phyloP scores from a whole-genome alignment of 2,113 vertebrate genomes.

The Dissostichus mawsoni region DNA sequence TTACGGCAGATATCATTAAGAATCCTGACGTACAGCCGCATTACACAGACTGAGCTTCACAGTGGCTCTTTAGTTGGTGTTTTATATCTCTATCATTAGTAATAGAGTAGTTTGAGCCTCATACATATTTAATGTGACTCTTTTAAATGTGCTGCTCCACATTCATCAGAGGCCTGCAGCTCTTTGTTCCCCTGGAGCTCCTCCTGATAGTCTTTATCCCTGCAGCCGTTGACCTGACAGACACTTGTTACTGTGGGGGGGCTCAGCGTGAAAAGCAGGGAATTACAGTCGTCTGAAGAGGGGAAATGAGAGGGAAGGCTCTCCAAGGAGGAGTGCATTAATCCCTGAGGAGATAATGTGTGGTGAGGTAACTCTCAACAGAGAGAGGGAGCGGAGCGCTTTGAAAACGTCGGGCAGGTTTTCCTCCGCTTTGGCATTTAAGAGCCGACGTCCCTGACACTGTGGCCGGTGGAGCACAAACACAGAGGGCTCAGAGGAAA shows the following conservation, averaged over 20 bases:
- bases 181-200: conserved; percentile 18
- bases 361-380: conserved; percentile 13
- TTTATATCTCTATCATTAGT: not conserved
- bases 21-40: not conserved
- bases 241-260: conserved; percentile 42
- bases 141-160: conserved; percentile 22
- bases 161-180: not conserved
- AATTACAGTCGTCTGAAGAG: conserved; percentile 51
- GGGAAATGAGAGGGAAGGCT: conserved; percentile 52
- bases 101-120: not conserved
- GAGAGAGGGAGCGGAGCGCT: not conserved
- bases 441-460: conserved; percentile 15
- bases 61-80: not conserved
- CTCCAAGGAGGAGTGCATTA: conserved; percentile 36
- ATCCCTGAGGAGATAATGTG: conserved; percentile 66
- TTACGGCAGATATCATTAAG: conserved; percentile 5
- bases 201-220: conserved; percentile 27
- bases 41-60: not conserved
- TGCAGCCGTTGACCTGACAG: conserved; percentile 17
- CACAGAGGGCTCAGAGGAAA: conserved; percentile 51
- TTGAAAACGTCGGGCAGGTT: not conserved
- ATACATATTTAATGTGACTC: conserved; percentile 17
- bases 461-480: conserved; percentile 54
- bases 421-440: conserved; percentile 54
- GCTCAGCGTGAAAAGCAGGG: conserved; percentile 45